Conservation (phyloP, 2,113 vertebrate genomes). For the Leptocoma aspasia region DNA sequence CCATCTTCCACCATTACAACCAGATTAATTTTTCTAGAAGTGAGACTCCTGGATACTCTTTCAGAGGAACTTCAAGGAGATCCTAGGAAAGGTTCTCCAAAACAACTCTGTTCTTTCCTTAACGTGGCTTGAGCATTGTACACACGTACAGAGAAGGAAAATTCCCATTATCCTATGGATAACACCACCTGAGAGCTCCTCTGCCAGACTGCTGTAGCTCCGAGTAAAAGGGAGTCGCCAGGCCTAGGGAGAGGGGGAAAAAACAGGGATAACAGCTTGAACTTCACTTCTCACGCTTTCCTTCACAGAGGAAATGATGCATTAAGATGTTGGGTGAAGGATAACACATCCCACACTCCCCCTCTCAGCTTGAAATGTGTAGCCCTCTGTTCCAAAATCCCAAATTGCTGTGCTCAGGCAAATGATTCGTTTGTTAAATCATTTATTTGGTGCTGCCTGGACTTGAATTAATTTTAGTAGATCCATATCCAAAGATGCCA, state of each 20-base stretch:
- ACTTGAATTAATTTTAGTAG: background rate
- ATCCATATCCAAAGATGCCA: background rate
- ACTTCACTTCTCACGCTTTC: background rate
- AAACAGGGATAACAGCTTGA: background rate
- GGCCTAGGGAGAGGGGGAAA: background rate
- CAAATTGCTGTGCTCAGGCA: background rate
- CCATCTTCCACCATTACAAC: background rate
- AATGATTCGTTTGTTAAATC: background rate
- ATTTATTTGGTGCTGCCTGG: background rate
- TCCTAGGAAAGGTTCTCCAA: background rate
- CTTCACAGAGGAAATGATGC: background rate
- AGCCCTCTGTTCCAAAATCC: background rate
- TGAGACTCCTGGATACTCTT: background rate
- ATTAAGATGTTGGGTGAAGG: background rate
- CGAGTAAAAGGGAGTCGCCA: background rate
- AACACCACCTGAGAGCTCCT: background rate
- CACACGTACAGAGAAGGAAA: background rate
- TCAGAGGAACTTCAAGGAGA: background rate
- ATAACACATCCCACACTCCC: constrained; percentile 16
- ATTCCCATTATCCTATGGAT: background rate
- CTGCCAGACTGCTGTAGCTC: rapidly evolving
- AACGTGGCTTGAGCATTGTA: background rate
- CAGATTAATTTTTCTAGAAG: background rate
- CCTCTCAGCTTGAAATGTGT: background rate
- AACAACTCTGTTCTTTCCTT: background rate